phyloP scores from a whole-genome alignment of 2,113 vertebrate species.

The Anthoscopus minutus region DNA sequence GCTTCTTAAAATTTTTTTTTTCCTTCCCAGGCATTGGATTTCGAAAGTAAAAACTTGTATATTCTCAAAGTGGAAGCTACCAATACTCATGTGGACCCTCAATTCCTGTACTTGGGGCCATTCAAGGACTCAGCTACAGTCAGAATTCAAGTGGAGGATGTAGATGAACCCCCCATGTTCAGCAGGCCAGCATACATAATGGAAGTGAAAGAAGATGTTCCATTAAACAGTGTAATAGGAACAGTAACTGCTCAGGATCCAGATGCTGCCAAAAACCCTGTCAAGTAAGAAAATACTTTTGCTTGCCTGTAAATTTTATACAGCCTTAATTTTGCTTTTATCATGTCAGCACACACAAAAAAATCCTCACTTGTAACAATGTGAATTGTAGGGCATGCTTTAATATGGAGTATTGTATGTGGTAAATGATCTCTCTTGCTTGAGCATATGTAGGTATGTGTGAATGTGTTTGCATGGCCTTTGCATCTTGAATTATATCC shows the following conservation, averaged over 20 bases:
- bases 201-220: conserved; percentile 87
- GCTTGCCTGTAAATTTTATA: background rate
- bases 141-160: conserved; percentile 87
- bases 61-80: conserved; percentile 87
- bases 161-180: conserved; percentile 90
- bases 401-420: background rate
- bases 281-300: conserved; percentile 80
- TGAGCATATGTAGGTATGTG: background rate
- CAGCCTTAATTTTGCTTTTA: background rate
- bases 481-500: background rate
- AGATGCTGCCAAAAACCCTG: conserved; percentile 79
- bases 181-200: conserved; percentile 82
- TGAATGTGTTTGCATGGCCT: background rate
- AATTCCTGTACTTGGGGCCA: conserved; percentile 83
- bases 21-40: conserved; percentile 81
- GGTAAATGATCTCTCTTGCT: background rate
- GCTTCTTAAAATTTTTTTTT: background rate
- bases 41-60: conserved; percentile 85
- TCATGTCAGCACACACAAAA: background rate
- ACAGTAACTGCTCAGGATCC: conserved; percentile 86
- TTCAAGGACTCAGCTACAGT: conserved; percentile 87
- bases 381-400: background rate
- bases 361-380: background rate
- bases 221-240: conserved; percentile 77
- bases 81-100: conserved; percentile 82